Conservation (phyloP, 2,797 vertebrate species). For the Anabacerthia variegaticeps region DNA sequence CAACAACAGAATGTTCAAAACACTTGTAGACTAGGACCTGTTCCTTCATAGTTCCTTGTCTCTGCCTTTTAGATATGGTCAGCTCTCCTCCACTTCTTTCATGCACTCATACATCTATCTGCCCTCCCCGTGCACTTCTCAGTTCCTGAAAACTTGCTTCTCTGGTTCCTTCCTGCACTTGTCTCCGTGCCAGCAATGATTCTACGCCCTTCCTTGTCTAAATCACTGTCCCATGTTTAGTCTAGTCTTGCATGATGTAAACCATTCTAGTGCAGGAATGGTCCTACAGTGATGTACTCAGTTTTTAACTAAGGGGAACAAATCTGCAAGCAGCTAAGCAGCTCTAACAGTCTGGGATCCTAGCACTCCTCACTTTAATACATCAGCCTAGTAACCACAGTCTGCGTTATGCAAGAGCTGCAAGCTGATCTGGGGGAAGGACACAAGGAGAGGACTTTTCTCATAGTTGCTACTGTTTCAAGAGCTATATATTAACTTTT, state of each 20-base stretch:
- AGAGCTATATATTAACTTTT: neutral
- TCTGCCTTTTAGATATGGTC: neutral
- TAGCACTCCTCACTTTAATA: neutral
- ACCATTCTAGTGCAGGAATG: neutral
- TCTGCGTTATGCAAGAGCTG: neutral
- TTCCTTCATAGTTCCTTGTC: neutral
- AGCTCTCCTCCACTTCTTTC: neutral
- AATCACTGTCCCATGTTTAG: constrained; percentile 27
- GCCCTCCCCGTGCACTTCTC: neutral
- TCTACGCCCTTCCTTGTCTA: constrained; percentile 41
- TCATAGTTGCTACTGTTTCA: neutral
- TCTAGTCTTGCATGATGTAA: constrained; percentile 25
- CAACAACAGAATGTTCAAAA: neutral
- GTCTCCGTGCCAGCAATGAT: constrained; percentile 35
- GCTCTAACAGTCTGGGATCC: neutral
- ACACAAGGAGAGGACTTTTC: neutral
- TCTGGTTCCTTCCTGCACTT: constrained; percentile 48
- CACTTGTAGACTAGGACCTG: neutral
- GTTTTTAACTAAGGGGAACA: neutral
- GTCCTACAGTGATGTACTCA: neutral
- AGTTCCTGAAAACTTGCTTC: constrained; percentile 54
- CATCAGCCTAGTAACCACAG: neutral
- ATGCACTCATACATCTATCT: neutral
- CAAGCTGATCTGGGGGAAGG: neutral
- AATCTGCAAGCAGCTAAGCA: neutral